Evolutionary conservation across 2,888 invertebrate species (phyloP), one percentile per base, ranked within the genome.

Genomic region (Sphinx pinastri): DNA sequence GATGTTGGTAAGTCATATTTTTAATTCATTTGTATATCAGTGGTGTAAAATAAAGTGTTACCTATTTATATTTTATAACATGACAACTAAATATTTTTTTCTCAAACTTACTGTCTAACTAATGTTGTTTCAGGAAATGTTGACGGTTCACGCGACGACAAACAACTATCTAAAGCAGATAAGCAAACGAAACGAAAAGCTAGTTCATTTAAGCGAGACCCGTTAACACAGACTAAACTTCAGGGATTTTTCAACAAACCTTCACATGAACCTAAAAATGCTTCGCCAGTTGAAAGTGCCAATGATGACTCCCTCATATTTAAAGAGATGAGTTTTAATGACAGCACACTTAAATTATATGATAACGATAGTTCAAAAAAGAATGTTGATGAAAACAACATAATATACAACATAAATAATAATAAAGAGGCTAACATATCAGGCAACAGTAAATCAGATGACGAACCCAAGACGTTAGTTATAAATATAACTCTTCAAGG

Each of bases 401-500:
- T 16, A 86, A 71, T 85, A 89, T 55, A 85, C 86, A 16, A 89
- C 88, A 31, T 75, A 88, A 59, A 86, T 87, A 79, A 74, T 88
- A 69, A 68, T 51, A 72, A 76, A 69, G 75, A 78, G 6, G 57
- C 47, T 57, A n/a, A 66, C n/a, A 60, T 68, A 70, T 70, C 63
- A 63, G 70, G 14, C 58, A 69, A 68, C 58, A 70, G 7, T 12
- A 75, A 58, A 68, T 52, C 45, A 7, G 71, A 71, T 63, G 75
- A 71, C n/a, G 76, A 80, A 38, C 80, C 81, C 49, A 89, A 90
- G 74, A 91, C 87, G 1, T 82, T 90, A 25, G 87, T 91, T 6
- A 93, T 94, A 71, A 94, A 94, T 77, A 92, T 94, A 72, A 94
- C 94, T 8, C 77, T 94, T 68, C 84, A 91, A 81, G 92, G 92